Percentiles rank a stretch among this genome's conserved stretches.
Conservation (phyloP, 2,113 vertebrate genomes). For the Alligator mississippiensis region DNA sequence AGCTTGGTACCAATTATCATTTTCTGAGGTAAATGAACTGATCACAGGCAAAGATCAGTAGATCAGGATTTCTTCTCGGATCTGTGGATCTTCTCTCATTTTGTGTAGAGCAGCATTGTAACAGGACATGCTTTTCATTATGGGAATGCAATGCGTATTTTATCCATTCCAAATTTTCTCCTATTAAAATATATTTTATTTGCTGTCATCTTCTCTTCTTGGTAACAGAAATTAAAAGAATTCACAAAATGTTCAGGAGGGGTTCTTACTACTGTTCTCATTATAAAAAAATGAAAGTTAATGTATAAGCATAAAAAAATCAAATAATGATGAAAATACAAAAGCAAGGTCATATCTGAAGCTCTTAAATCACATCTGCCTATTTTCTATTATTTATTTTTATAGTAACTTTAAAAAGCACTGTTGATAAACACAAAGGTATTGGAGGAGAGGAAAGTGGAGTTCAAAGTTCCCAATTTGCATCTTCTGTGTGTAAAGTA, state of each 20-base stretch:
- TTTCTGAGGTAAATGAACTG: conserved; percentile 29
- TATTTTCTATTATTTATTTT: neutral
- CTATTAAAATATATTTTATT: neutral
- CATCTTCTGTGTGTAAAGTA: neutral
- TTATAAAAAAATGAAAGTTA: neutral
- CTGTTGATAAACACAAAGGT: neutral
- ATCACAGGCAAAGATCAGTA: neutral
- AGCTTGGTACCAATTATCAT: conserved; percentile 7
- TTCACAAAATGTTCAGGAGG: neutral
- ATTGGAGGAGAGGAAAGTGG: neutral
- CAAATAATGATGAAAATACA: neutral
- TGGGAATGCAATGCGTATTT: neutral
- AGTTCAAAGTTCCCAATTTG: neutral
- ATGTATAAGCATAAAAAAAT: neutral
- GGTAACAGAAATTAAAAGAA: neutral
- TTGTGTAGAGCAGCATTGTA: neutral
- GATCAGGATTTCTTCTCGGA: neutral
- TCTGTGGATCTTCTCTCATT: neutral
- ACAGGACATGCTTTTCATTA: neutral
- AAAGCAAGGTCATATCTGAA: neutral
- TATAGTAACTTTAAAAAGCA: neutral
- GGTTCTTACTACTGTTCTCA: neutral
- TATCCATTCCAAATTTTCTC: neutral
- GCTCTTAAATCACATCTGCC: neutral
- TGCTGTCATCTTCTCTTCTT: conserved; percentile 7